A percentile compares a stretch with the other conserved stretches of the same genome.
phyloP scores from a whole-genome alignment of 2,797 vertebrate genomes.

The Bryconaethiops microstoma region DNA sequence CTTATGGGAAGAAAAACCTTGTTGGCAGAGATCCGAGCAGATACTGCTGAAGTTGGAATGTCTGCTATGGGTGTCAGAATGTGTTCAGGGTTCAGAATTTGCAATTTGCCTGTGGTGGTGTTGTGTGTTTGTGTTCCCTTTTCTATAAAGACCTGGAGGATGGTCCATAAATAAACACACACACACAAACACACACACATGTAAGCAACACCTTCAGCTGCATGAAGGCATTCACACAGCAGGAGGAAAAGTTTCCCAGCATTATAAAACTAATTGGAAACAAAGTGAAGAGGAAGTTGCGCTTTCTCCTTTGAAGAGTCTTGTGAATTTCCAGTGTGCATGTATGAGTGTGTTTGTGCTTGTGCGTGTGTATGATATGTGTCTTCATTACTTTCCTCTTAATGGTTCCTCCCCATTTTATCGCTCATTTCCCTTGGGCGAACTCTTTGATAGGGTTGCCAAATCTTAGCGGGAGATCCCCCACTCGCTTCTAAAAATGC shows the following conservation, averaged over 20 bases:
- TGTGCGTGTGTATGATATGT: constrained; percentile 30
- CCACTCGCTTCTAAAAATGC: constrained; percentile 57
- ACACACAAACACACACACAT: background rate
- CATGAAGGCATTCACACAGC: background rate
- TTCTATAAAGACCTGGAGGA: background rate
- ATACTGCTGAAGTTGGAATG: background rate
- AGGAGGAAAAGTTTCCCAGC: constrained; percentile 47
- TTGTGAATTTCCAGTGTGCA: constrained; percentile 28
- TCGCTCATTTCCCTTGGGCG: constrained; percentile 52
- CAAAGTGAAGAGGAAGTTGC: constrained; percentile 54
- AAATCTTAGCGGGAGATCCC: constrained; percentile 66
- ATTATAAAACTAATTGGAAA: constrained; percentile 54
- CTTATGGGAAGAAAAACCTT: constrained; percentile 9
- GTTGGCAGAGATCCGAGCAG: constrained; percentile 24
- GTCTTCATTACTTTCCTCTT: constrained; percentile 53
- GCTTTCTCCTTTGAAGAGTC: constrained; percentile 44
- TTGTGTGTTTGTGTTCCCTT: constrained; percentile 4
- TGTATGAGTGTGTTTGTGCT: constrained; percentile 18
- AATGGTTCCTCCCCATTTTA: constrained; percentile 55
- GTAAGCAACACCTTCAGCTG: constrained; percentile 12
- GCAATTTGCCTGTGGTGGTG: background rate
- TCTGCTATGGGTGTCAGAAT: background rate
- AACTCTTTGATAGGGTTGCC: constrained; percentile 65
- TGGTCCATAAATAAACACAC: background rate
- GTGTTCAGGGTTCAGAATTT: background rate